Base-by-base conservation (phyloP, 2,113 vertebrate species). In the Forbesichthys papilliferus region DNA sequence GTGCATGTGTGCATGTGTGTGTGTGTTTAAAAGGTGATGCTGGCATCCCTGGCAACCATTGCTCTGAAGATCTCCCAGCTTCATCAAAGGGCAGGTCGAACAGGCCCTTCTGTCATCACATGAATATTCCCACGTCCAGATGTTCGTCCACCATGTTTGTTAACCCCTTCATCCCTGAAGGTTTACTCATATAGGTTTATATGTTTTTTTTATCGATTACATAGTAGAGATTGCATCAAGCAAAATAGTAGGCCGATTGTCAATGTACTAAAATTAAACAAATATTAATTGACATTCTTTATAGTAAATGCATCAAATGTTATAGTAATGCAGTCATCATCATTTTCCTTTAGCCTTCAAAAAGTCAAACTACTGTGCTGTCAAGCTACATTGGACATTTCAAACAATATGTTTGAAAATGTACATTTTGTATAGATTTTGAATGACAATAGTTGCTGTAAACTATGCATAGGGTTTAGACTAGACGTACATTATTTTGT, bases 21-120 rank as follows among this genome's bases (percentile, higher is more conserved):
- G 52, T 65, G 48, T 75, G 63, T 67, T 36, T 75, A n/a, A 55
- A 88, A 98, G 97, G 94, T 94, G 80, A 96, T 95, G 94, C 33
- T 98, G 87, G 92, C 93, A 1, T 95, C 96, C 20, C 93, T 98
- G n/a, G 91, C 97, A 54, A 93, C 93, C 18, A 96, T 98, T 12
- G 95, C 96, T 33, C 88, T 98, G 84, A 97, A 96, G 83, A 91
- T 98, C 14, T 98, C 97, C 5, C 94, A 96, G 75, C 93, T 99
- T 16, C 94, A 95, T 6, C 95, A 95, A 48, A 86, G 94, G 77
- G 98, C 94, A 0, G 94, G 95, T 27, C 95, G 96, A 79, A 92
- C 84, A 0, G 92, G 94, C 1, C 97, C 96, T 0, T 98, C 95
- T 0, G 92, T 98, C 78, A 96, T 98, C 70, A 98, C 96, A 82